These are phyloP conservation scores for Ailurus styani DNA, from an alignment of 2,113 vertebrate genomes.

Conservation along the genomic window DNA sequence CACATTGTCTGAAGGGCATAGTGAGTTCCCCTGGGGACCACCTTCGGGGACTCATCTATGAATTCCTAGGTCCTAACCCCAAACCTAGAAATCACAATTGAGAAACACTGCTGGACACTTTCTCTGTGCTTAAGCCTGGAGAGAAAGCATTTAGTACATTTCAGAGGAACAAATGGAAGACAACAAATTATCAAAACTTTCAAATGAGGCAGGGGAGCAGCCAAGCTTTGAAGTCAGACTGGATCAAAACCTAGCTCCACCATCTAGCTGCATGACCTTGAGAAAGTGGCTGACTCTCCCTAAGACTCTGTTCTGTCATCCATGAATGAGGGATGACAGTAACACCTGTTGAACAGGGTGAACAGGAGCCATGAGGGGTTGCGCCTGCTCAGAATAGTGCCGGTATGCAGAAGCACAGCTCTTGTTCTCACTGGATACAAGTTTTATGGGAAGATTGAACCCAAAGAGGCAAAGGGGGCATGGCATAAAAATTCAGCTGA, in stretches of 20 bases:
- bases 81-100: not conserved
- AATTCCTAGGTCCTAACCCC: not conserved
- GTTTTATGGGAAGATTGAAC: not conserved
- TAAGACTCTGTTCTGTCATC: not conserved
- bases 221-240: not conserved
- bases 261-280: not conserved
- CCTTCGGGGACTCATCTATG: not conserved
- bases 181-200: not conserved
- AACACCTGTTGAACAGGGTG: not conserved
- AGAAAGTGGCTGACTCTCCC: not conserved
- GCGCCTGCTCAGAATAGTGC: not conserved
- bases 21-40: not conserved
- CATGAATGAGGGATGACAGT: not conserved
- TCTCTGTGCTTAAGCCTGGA: not conserved
- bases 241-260: not conserved
- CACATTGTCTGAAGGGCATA: not conserved
- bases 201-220: not conserved
- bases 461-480: not conserved
- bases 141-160: not conserved
- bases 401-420: fast-evolving
- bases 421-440: not conserved
- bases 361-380: not conserved
- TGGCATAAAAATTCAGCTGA: not conserved
- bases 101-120: not conserved
- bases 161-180: not conserved